Conservation (phyloP, 2,888 invertebrate genomes). For the Thereva unica region DNA sequence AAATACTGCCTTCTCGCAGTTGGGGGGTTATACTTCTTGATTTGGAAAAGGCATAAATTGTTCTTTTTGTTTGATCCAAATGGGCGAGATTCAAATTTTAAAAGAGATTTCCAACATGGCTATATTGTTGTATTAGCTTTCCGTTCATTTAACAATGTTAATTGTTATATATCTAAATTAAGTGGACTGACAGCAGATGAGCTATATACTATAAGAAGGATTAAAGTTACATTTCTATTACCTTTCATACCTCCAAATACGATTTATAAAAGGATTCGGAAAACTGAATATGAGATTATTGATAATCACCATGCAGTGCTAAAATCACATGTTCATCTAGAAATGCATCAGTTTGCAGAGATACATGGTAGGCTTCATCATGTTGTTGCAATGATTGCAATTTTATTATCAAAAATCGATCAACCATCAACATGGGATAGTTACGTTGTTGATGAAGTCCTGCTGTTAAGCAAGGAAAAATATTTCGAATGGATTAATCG, state of each 20-base stretch:
- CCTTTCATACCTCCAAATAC: conserved; percentile 47
- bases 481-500: conserved; percentile 51
- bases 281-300: conserved; percentile 50
- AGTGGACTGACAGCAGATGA: conserved; percentile 46
- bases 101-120: conserved; percentile 46
- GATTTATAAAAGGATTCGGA: conserved; percentile 40
- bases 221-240: conserved; percentile 49
- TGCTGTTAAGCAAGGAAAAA: conserved; percentile 52
- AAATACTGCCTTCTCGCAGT: conserved; percentile 48
- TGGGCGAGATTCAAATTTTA: conserved; percentile 48
- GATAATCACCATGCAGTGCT: conserved; percentile 52
- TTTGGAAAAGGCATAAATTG: conserved; percentile 50
- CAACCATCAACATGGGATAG: conserved; percentile 53
- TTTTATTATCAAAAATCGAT: conserved; percentile 54
- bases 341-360: conserved; percentile 48
- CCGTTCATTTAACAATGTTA: conserved; percentile 49
- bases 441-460: conserved; percentile 50
- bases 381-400: conserved; percentile 49
- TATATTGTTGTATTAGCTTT: conserved; percentile 50
- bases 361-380: conserved; percentile 51
- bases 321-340: conserved; percentile 49
- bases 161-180: conserved; percentile 48
- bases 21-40: conserved; percentile 48
- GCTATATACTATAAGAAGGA: conserved; percentile 48
- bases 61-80: conserved; percentile 53